A percentile compares a stretch with the other conserved stretches of the same genome.
These are phyloP conservation scores for Autographa pulchrina DNA, from an alignment of 2,888 invertebrate genomes.

Conservation along the genomic window DNA sequence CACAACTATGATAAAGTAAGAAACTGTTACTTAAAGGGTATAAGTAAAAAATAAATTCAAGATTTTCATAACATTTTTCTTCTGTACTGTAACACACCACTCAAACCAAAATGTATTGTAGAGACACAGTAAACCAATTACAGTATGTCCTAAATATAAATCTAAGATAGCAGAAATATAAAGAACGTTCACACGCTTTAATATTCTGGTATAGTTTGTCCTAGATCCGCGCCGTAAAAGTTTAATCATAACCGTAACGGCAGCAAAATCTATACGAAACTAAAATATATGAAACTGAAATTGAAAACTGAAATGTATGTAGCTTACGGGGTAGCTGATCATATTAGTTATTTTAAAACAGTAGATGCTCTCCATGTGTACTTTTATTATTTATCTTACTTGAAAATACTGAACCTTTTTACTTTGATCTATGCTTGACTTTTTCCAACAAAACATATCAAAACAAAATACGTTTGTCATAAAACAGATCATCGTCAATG, in stretches of 20 bases:
- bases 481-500: no score
- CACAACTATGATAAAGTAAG: no score
- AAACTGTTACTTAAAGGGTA: no score
- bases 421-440: no score
- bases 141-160: constrained; percentile 24
- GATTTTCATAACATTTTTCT: no score
- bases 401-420: no score
- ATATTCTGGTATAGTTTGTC: constrained; percentile 42
- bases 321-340: constrained; percentile 5
- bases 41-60: no score
- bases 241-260: constrained; percentile 51
- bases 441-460: no score
- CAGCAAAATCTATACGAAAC: constrained; percentile 34
- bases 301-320: constrained; percentile 43
- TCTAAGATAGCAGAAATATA: constrained; percentile 16
- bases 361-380: background rate
- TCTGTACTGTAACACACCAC: no score
- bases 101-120: background rate
- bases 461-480: no score
- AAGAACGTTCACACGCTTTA: constrained; percentile 28
- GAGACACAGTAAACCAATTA: background rate
- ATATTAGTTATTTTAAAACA: background rate
- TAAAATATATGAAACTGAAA: constrained; percentile 37
- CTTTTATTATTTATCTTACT: background rate
- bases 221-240: constrained; percentile 47